Base-by-base conservation (phyloP, 2,888 invertebrate species). In the Lycophotia porphyrea region DNA sequence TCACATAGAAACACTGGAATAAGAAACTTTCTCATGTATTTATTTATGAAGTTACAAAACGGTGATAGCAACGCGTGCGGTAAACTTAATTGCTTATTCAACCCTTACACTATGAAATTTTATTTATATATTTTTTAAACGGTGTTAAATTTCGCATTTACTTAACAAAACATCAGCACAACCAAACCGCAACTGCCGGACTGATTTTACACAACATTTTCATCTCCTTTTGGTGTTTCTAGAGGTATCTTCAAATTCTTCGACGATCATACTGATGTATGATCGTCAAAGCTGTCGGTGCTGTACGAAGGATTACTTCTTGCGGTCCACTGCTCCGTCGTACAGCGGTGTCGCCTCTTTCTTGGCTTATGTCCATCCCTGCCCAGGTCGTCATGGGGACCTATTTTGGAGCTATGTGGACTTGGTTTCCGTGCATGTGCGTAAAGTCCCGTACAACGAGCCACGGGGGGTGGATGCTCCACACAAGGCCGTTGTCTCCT, bases 271-370 rank as follows among this genome's bases (percentile, higher is more conserved):
- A 31, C 31, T 3, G 31, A 1, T 4, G 9, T 1, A 72, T 67
- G 55, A 61, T 78, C 86, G 64, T 87, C 81, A 61, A 82, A 89
- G 0, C 84, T 82, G 42, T 87, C 83, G n/a, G 83, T 78, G 47
- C 74, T 80, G 65, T 79, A 82, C 69, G 71, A 66, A 5, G 80
- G 70, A 7, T 84, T 78, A 24, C 76, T 76, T 74, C 76, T 90
- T 1, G 91, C 89, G 0, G 83, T 65, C 90, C 92, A 91, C 71
- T 92, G 88, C 73, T 93, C 93, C 8, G 90, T 68, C 34, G 78
- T 65, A 64, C 75, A 88, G 67, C 88, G 86, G 65, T 90, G 89
- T 11, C 90, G 90, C 64, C 88, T 87, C 58, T 90, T 88, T 70
- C 89, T 90, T 39, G 88, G 84, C 66, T 86, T 88, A 24, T 63